Base-by-base conservation (phyloP, 2,797 vertebrate genomes). In the Tamandua tetradactyla region DNA sequence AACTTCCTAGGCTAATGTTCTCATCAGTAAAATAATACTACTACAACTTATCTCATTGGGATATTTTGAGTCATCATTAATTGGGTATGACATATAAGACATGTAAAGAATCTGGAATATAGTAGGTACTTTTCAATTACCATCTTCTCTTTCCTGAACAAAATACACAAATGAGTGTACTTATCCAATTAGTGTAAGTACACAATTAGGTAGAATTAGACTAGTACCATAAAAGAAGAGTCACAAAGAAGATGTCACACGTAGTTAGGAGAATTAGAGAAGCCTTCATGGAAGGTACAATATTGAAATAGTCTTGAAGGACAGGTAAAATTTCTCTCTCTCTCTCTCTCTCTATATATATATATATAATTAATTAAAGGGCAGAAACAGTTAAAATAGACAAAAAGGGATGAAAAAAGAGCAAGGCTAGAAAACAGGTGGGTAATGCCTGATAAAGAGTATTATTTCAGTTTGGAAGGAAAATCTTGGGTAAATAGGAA, bases 231-330 rank as follows among this genome's bases (percentile, higher is more conserved):
- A 71, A 72, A 86, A 80, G 20, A 47, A 75, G 12, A 52, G 2
- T 1, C 57, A 66, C 25, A 55, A 49, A 71, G 69, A 57, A 80
- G 8, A 57, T n/a, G 40, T 44, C 30, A 35, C 2, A 72, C 52
- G 7, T 82, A 30, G 23, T 75, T 59, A 59, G 59, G 18, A 76
- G 74, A 95, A 83, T 20, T 84, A 6, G 59, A 87, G 35, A 92
- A 74, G 25, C 42, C 44, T 68, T 79, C 15, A 72, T 18, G 30
- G 68, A 74, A 82, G 30, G 18, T 74, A 2, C 14, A 14, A 20
- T 72, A 75, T 20, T 95, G 57, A 95, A 94, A 90, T 47, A 72
- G 72, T 23, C 69, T 88, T 95, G 49, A 75, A 49, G 18, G 14
- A 89, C 23, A 25, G 49, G 23, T 83, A 69, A 93, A 57, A 87